A percentile compares a stretch with the other conserved stretches of the same genome.
These are phyloP conservation scores for Lepeophtheirus nordmannii DNA, from an alignment of 2,888 invertebrate species.

Conservation along the genomic window DNA sequence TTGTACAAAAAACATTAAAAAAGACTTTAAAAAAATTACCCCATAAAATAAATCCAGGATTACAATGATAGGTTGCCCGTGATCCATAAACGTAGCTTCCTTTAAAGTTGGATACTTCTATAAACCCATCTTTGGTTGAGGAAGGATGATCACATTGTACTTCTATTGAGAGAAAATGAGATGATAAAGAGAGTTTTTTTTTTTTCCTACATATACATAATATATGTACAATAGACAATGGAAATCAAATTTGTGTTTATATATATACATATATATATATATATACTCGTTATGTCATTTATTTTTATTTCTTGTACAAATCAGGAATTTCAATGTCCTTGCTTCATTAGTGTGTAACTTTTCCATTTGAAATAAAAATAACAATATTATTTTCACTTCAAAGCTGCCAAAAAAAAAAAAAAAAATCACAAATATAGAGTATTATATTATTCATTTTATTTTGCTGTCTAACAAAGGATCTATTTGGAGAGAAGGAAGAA, in stretches of 20 bases:
- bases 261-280: too few species aligned
- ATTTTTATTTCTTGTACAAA: too few species aligned
- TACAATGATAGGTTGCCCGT: slow-evolving; percentile 29
- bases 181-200: not conserved
- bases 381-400: not conserved
- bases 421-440: not conserved
- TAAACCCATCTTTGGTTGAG: slow-evolving; percentile 28
- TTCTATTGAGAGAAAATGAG: slow-evolving; percentile 25
- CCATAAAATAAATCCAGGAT: slow-evolving; percentile 27
- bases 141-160: slow-evolving; percentile 28
- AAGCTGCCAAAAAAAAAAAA: slow-evolving; percentile 2
- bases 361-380: not conserved
- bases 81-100: slow-evolving; percentile 28
- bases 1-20: too few species aligned
- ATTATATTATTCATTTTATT: not conserved
- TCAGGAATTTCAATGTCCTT: not conserved
- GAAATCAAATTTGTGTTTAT: too few species aligned
- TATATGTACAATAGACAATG: too few species aligned
- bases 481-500: not conserved
- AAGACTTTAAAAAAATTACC: not conserved
- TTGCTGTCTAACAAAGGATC: not conserved
- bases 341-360: not conserved
- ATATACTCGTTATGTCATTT: too few species aligned
- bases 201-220: too few species aligned
- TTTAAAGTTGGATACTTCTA: slow-evolving; percentile 27